phyloP scores from a whole-genome alignment of 2,113 vertebrate species.

The Rhinogobius similis region DNA sequence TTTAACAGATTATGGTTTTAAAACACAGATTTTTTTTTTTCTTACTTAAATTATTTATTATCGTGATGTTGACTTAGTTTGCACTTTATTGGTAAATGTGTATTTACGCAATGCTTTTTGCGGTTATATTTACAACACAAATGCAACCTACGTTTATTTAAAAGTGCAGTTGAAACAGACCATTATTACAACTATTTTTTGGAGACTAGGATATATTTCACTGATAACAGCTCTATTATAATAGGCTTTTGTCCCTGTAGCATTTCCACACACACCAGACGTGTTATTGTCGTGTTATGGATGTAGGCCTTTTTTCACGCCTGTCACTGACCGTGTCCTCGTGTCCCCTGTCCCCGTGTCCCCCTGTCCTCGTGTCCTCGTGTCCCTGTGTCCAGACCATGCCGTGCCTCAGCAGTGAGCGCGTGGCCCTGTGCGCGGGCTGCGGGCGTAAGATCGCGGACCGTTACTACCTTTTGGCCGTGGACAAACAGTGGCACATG shows the following conservation, averaged over 20 bases:
- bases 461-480: slow-evolving; percentile 97
- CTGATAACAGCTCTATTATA: neutral
- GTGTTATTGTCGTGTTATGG: neutral
- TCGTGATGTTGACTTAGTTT: neutral
- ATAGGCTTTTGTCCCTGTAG: neutral
- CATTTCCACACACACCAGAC: neutral
- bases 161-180: neutral
- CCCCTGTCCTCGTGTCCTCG: slow-evolving; percentile 32
- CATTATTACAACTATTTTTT: neutral
- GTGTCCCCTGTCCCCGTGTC: neutral
- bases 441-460: slow-evolving; percentile 96
- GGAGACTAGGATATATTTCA: neutral
- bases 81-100: neutral
- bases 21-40: neutral
- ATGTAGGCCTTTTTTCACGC: neutral
- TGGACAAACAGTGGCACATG: slow-evolving; percentile 99
- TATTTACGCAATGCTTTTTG: neutral
- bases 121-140: neutral
- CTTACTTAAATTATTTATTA: neutral
- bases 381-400: slow-evolving; percentile 79
- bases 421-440: slow-evolving; percentile 94
- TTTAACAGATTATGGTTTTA: neutral
- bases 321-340: slow-evolving; percentile 1
- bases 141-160: neutral
- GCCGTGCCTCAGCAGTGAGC: slow-evolving; percentile 91